Evolutionary conservation across 2,797 vertebrate genomes (phyloP), one percentile per base, ranked within the genome.

Genomic region (Mormyrops attenuatus): DNA sequence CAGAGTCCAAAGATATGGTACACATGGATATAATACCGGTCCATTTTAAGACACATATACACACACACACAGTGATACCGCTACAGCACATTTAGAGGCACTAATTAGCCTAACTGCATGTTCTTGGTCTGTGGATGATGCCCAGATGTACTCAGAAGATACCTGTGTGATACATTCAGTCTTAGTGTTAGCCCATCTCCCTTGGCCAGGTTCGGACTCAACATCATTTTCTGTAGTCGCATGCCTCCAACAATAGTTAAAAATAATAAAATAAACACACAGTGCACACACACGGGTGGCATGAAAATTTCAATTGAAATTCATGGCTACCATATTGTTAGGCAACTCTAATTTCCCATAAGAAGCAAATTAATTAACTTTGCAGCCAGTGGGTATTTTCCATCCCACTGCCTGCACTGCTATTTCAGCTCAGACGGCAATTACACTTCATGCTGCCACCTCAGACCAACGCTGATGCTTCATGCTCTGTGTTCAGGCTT

Each of bases 351-450:
- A 91, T 90, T 69, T 89, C 34, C 47, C 82, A 49, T 63, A 90
- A 91, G 73, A 91, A 92, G 11, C 30, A 53, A 66, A 53, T 90
- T 89, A 88, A 90, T 92, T 88, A 11, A 88, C 89, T 90, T 90
- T 80, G 84, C 85, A 90, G 88, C 87, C 22, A 55, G 52, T 88
- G 63, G 63, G 88, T 90, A 60, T 91, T 89, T 91, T 89, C 41
- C 86, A 88, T 85, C 52, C 1, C 73, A 86, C 49, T 63, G 20
- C 7, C 84, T 88, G 53, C 89, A 86, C 89, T 85, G n/a, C 85
- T 47, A 88, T 80, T 89, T 60, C 88, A 57, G 84, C 44, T 87
- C 73, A 50, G 77, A 82, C 55, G 84, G 38, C 88, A 88, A 90
- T 91, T 85, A 90, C 85, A 87, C 88, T 8, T 44, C 5, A 9